Evolutionary conservation across 1,140 invertebrate genomes (phyloP).

Genomic region (Nasonia giraulti): DNA sequence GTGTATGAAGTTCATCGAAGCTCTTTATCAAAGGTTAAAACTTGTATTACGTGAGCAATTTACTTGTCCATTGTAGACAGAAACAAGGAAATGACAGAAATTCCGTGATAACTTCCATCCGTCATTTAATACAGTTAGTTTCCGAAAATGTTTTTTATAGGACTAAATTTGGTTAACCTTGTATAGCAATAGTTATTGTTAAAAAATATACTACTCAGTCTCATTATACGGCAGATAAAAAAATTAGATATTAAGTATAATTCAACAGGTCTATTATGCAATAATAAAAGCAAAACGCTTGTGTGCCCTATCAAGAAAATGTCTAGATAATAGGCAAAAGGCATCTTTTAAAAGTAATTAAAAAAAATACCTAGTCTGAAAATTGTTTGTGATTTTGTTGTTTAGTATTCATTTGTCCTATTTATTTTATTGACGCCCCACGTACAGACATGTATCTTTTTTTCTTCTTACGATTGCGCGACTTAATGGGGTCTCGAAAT

Average conservation of each 20-base stretch:
- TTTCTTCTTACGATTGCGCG: constrained; percentile 42
- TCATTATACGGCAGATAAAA: constrained; percentile 8
- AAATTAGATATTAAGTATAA: constrained; percentile 19
- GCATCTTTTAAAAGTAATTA: constrained; percentile 34
- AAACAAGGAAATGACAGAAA: not conserved
- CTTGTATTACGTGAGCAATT: constrained; percentile 32
- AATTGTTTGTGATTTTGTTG: constrained; percentile 49
- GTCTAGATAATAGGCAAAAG: too few species aligned
- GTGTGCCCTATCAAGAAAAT: constrained; percentile 1
- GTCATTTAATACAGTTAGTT: constrained; percentile 5
- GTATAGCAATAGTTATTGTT: constrained; percentile 12
- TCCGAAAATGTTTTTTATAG: constrained; percentile 12
- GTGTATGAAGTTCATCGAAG: constrained; percentile 28
- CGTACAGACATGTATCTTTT: constrained; percentile 18
- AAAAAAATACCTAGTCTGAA: constrained; percentile 44
- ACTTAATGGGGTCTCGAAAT: constrained; percentile 51
- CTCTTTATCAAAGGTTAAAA: constrained; percentile 25
- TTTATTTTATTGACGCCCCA: constrained; percentile 41
- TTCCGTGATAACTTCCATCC: constrained; percentile 28
- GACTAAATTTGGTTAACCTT: constrained; percentile 18
- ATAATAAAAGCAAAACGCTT: constrained; percentile 23
- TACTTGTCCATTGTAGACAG: constrained; percentile 10
- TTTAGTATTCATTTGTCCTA: constrained; percentile 37
- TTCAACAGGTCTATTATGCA: constrained; percentile 18
- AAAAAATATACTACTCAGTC: not conserved